Conservation (phyloP, 2,888 invertebrate genomes). For the Diarsia brunnea region DNA sequence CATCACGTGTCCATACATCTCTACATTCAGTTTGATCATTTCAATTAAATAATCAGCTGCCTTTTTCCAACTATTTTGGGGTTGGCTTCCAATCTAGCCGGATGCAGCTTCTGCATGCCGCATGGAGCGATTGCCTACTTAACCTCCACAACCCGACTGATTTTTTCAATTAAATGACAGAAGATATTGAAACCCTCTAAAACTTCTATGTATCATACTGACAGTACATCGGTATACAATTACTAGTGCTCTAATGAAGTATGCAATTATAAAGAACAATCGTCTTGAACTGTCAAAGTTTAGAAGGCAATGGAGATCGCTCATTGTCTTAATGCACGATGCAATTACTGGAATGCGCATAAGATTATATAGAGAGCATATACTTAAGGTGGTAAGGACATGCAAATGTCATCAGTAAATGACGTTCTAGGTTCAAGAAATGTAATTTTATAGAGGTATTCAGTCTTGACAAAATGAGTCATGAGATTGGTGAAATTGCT, state of each 20-base stretch:
- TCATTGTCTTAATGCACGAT: conserved; percentile 61
- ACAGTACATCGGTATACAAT: conserved; percentile 53
- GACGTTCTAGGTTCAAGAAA: not conserved
- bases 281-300: conserved; percentile 68
- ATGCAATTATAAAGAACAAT: conserved; percentile 68
- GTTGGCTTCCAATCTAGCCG: too few relatives aligned
- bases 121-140: too few relatives aligned
- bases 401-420: conserved; percentile 26
- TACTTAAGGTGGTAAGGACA: conserved; percentile 26
- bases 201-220: conserved; percentile 1
- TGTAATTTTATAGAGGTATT: not conserved
- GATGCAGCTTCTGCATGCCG: too few relatives aligned
- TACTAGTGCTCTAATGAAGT: conserved; percentile 47
- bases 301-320: conserved; percentile 63
- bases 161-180: too few relatives aligned
- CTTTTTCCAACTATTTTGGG: too few relatives aligned
- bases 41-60: too few relatives aligned
- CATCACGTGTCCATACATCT: too few relatives aligned
- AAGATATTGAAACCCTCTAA: not conserved
- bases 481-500: not conserved
- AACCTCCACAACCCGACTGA: too few relatives aligned
- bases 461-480: not conserved
- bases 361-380: conserved; percentile 57
- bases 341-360: conserved; percentile 57
- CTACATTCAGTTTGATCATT: too few relatives aligned